These are phyloP conservation scores for Camponotus vicinus DNA, from an alignment of 1,140 invertebrate species.

Conservation along the genomic window DNA sequence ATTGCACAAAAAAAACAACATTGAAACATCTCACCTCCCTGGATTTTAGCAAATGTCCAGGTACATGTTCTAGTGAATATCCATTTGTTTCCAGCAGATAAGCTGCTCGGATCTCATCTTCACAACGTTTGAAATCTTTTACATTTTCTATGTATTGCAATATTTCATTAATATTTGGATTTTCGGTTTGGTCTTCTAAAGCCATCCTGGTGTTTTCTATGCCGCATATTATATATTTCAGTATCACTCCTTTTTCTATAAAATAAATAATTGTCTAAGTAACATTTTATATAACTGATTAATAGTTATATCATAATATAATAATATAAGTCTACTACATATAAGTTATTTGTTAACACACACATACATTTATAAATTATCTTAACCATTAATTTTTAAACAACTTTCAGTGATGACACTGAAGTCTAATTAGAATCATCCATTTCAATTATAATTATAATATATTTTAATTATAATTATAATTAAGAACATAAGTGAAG, in stretches of 20 bases:
- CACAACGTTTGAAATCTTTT: slow-evolving; percentile 88
- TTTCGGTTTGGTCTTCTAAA: slow-evolving; percentile 48
- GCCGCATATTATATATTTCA: slow-evolving; percentile 87
- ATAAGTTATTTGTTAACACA: not conserved
- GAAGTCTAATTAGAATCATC: not conserved
- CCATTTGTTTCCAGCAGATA: slow-evolving; percentile 85
- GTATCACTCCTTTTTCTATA: slow-evolving; percentile 86
- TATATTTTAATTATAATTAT: not conserved
- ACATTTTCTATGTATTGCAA: slow-evolving; percentile 87
- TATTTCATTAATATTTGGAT: slow-evolving; percentile 83
- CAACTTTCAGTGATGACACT: not conserved
- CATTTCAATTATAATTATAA: not conserved
- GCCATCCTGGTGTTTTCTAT: slow-evolving; percentile 85
- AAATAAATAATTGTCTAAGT: slow-evolving; percentile 52
- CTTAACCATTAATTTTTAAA: not conserved
- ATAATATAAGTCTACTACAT: not conserved
- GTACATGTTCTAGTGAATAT: slow-evolving; percentile 89
- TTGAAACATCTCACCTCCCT: slow-evolving; percentile 84
- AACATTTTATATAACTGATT: not conserved
- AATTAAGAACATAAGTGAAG: not conserved
- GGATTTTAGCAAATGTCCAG: slow-evolving; percentile 88
- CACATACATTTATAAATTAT: slow-evolving; percentile 1
- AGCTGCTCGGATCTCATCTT: slow-evolving; percentile 86
- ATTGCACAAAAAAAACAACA: not conserved
- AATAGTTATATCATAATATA: not conserved